Percentiles rank a stretch among this genome's conserved stretches.
These are phyloP conservation scores for Dicranocentrus wangi DNA, from an alignment of 2,888 invertebrate genomes.

Conservation along the genomic window DNA sequence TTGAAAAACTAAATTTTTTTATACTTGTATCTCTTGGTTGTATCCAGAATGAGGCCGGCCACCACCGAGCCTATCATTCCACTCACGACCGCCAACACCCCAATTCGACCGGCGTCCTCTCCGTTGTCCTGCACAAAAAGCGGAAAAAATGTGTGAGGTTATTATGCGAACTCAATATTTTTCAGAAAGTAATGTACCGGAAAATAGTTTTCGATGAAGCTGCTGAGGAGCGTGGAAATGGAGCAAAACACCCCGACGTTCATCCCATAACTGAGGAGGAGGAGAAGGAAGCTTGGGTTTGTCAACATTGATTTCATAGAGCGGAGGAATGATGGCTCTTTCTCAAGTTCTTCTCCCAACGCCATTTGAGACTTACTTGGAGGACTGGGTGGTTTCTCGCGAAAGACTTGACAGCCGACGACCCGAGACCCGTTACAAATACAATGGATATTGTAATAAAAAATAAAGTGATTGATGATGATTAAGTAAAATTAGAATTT, in stretches of 20 bases:
- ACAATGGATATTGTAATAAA: no score
- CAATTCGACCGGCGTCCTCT: conserved; percentile 91
- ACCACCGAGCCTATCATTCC: conserved; percentile 95
- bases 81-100: conserved; percentile 90
- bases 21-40: conserved; percentile 94
- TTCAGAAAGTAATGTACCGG: conserved; percentile 81
- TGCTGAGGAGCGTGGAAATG: conserved; percentile 94
- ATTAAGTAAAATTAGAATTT: no score
- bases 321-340: conserved; percentile 78
- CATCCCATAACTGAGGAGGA: conserved; percentile 88
- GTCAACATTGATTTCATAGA: conserved; percentile 81
- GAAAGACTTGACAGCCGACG: no score
- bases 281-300: conserved; percentile 87
- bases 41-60: conserved; percentile 92
- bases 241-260: conserved; percentile 98
- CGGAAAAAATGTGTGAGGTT: no score
- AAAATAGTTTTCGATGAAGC: conserved; percentile 88
- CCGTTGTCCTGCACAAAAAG: conserved; percentile 78
- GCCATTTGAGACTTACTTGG: conserved; percentile 90
- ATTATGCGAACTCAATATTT: no score
- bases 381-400: conserved; percentile 88
- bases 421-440: no score
- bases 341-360: conserved; percentile 75
- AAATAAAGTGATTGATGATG: no score
- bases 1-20: no score